Conservation (phyloP, 2,797 vertebrate species). For the Phoxinus dragarum region DNA sequence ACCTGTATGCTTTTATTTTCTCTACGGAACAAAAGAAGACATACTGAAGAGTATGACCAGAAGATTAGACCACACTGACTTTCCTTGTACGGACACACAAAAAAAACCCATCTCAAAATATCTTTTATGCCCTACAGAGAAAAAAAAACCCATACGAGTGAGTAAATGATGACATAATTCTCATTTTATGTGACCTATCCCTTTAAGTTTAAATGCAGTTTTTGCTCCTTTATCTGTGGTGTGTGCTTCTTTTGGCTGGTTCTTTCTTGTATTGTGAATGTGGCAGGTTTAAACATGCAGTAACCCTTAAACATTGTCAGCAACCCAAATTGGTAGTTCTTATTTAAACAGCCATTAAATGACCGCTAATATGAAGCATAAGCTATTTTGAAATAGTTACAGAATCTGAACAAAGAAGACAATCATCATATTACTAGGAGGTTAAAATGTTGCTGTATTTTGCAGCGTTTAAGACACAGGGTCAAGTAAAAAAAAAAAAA, state of each 20-base stretch:
- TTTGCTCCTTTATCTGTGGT: neutral
- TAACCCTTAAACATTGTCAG: neutral
- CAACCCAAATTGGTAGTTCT: neutral
- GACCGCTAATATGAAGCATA: neutral
- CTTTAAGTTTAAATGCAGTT: neutral
- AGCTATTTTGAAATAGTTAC: neutral
- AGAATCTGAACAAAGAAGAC: neutral
- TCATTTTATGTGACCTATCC: too few species aligned
- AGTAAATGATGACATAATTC: neutral
- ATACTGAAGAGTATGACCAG: neutral
- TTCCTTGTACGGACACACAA: neutral
- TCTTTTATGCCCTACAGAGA: neutral
- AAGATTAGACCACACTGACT: neutral
- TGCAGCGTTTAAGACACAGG: neutral
- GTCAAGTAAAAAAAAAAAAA: neutral
- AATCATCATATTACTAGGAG: neutral
- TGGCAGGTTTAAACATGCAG: neutral
- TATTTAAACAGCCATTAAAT: neutral
- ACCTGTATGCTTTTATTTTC: neutral
- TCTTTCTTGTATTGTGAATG: neutral
- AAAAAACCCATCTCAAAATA: neutral
- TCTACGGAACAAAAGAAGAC: neutral
- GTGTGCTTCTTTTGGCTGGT: neutral
- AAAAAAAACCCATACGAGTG: neutral
- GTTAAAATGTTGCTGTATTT: neutral